phyloP scores from a whole-genome alignment of 2,113 vertebrate species.

The Colius striatus region DNA sequence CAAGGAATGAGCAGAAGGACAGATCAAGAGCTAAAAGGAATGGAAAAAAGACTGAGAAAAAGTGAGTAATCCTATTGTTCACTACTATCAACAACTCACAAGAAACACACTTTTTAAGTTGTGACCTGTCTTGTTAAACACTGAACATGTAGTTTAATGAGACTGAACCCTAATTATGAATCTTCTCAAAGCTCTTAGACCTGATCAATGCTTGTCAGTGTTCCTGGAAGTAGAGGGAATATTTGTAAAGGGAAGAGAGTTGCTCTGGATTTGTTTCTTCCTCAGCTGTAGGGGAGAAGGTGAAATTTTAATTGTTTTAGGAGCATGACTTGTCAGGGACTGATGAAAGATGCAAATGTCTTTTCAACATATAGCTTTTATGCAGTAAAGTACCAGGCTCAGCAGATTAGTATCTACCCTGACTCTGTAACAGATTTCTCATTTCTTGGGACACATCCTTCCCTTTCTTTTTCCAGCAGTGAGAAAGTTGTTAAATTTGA shows the following conservation, averaged over 20 bases:
- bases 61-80: not conserved
- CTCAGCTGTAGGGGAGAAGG: not conserved
- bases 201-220: not conserved
- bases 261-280: not conserved
- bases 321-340: not conserved
- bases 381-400: not conserved
- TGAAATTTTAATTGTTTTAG: not conserved
- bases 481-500: not conserved
- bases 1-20: not conserved
- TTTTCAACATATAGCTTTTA: not conserved
- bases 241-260: not conserved
- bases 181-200: not conserved
- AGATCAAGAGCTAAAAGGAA: not conserved
- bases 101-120: not conserved
- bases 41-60: not conserved
- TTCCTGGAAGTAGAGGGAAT: not conserved
- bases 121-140: not conserved
- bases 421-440: not conserved
- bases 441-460: not conserved
- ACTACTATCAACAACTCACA: not conserved
- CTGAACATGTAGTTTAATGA: not conserved
- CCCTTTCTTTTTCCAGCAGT: not conserved
- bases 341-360: not conserved
- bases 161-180: not conserved
- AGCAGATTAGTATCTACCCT: not conserved